Conservation (phyloP, 2,888 invertebrate species). For the Panzeria rudis region DNA sequence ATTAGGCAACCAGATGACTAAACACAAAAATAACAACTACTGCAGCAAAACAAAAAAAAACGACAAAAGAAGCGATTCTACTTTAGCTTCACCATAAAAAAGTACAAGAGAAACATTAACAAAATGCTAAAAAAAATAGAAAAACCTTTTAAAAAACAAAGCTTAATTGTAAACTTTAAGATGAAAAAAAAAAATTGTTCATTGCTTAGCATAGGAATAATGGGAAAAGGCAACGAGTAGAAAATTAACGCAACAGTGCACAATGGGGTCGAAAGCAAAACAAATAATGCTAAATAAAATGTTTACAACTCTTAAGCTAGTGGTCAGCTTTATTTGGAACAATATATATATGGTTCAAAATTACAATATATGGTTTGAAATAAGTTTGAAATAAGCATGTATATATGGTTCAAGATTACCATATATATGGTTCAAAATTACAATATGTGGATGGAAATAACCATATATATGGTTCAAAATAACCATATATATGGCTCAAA, state of each 20-base stretch:
- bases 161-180: slow-evolving; percentile 64
- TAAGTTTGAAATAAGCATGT: no score
- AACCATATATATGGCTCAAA: no score
- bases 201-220: slow-evolving; percentile 15
- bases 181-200: slow-evolving; percentile 25
- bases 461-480: no score
- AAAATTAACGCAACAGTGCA: slow-evolving; percentile 10
- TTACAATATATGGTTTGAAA: no score
- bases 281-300: not conserved
- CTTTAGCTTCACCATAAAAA: slow-evolving; percentile 33
- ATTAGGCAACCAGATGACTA: slow-evolving; percentile 53
- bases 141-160: slow-evolving; percentile 63
- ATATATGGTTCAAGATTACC: no score
- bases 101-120: slow-evolving; percentile 34
- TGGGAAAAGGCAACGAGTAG: not conserved
- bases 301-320: not conserved
- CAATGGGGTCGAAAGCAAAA: not conserved
- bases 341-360: no score
- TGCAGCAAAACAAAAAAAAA: not conserved
- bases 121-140: slow-evolving; percentile 35
- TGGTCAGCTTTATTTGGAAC: not conserved
- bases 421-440: no score
- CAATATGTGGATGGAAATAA: no score
- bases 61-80: slow-evolving; percentile 20
- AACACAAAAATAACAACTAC: slow-evolving; percentile 37